Conservation (phyloP, 2,888 invertebrate species). For the Pristionchus arcanus region DNA sequence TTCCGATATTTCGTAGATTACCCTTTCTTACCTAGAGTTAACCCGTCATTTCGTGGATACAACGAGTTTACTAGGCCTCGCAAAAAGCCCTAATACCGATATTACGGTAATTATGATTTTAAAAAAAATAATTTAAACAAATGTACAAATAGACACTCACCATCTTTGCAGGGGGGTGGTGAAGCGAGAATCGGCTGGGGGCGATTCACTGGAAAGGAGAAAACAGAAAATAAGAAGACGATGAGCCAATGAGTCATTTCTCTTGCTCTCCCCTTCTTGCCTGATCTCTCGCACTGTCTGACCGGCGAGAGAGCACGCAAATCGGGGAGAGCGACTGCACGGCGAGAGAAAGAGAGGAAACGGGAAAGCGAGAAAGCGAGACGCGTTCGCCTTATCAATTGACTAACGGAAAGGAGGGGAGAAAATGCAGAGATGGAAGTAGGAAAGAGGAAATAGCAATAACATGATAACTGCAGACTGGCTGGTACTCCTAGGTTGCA, state of each 20-base stretch:
- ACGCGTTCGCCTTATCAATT: neutral
- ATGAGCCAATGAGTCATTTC: neutral
- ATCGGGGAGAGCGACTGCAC: neutral
- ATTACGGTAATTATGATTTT: no score
- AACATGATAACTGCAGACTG: no score
- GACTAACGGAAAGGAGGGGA: neutral
- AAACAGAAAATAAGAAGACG: constrained; percentile 2
- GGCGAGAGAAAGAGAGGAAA: neutral
- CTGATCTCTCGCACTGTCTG: neutral
- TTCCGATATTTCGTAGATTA: no score
- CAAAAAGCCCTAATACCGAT: no score
- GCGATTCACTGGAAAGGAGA: neutral
- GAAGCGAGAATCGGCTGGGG: neutral
- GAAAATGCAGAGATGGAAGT: neutral
- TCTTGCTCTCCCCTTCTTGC: neutral
- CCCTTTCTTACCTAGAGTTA: no score
- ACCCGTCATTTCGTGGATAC: no score
- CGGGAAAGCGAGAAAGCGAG: neutral
- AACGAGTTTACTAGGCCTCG: no score
- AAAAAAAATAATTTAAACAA: no score
- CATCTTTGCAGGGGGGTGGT: neutral
- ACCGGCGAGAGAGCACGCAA: neutral
- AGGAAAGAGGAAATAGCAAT: no score
- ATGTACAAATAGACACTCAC: neutral
- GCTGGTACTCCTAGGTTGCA: no score